phyloP scores from a whole-genome alignment of 23 tunicate genomes.

The Halocynthia roretzi region DNA sequence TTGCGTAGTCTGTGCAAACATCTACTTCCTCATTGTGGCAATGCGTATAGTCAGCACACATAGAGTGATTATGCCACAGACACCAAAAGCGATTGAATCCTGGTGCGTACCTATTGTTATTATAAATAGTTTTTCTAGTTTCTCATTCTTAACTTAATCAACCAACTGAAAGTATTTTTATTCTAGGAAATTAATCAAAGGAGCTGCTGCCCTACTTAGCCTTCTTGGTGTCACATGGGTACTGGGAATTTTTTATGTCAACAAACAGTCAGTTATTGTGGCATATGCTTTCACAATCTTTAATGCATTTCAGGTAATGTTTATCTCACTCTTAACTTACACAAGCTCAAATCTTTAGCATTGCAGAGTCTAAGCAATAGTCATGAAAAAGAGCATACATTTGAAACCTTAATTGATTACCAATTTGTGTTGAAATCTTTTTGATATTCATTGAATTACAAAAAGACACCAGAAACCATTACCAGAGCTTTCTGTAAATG shows the following conservation, averaged over 20 bases:
- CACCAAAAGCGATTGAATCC: constrained; percentile 22
- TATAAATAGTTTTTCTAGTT: no score
- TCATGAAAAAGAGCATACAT: no score
- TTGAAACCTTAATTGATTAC: no score
- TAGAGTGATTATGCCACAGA: constrained; percentile 18
- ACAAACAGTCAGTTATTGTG: constrained; percentile 27
- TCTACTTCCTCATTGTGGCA: constrained; percentile 41
- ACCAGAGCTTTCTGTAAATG: no score
- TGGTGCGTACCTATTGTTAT: neutral
- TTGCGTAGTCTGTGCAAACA: constrained; percentile 28
- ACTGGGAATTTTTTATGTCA: constrained; percentile 40
- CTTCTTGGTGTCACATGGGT: constrained; percentile 67
- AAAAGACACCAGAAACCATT: no score
- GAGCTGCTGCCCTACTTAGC: constrained; percentile 39
- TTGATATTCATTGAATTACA: no score
- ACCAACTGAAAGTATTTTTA: neutral
- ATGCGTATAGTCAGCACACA: constrained; percentile 41
- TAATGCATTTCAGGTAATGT: constrained; percentile 40
- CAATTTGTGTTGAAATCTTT: no score
- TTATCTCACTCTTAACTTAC: no score
- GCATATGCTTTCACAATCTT: constrained; percentile 50
- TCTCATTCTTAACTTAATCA: no score
- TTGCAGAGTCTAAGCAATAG: neutral
- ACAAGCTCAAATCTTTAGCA: neutral
- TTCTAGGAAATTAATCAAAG: constrained; percentile 45